phyloP scores from a whole-genome alignment of 2,888 invertebrate genomes.

The Papilio elwesi region DNA sequence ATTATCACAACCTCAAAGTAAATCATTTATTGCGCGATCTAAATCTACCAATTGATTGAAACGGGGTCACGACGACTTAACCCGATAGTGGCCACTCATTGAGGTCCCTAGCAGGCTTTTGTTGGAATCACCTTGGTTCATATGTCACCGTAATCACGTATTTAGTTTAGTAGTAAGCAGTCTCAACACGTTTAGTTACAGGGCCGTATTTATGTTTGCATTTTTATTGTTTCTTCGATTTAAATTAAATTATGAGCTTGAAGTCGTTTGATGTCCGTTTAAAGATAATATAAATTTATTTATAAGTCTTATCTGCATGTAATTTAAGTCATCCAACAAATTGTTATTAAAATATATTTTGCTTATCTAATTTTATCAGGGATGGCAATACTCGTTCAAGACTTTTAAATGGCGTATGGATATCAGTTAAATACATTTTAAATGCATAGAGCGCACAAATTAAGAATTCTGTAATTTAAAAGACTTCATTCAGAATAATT shows the following conservation, averaged over 20 bases:
- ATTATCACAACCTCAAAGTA: conserved; percentile 75
- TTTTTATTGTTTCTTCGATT: neutral
- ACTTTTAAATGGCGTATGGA: no score
- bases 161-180: neutral
- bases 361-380: no score
- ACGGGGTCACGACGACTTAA: conserved; percentile 68
- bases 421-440: no score
- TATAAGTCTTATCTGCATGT: neutral
- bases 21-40: conserved; percentile 79
- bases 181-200: neutral
- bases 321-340: neutral
- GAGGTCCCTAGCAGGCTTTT: neutral
- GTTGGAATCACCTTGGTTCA: conserved; percentile 20
- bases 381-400: no score
- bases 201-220: neutral
- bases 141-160: conserved; percentile 19
- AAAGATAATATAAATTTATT: neutral
- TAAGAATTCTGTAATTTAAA: no score
- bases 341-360: neutral
- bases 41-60: conserved; percentile 76
- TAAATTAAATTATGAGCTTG: no score
- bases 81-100: conserved; percentile 48
- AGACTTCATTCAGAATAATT: no score
- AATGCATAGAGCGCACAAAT: no score
- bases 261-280: no score